Evolutionary conservation across 2,888 invertebrate genomes (phyloP), one percentile per base, ranked within the genome.

Genomic region (Abrostola triplasia): DNA sequence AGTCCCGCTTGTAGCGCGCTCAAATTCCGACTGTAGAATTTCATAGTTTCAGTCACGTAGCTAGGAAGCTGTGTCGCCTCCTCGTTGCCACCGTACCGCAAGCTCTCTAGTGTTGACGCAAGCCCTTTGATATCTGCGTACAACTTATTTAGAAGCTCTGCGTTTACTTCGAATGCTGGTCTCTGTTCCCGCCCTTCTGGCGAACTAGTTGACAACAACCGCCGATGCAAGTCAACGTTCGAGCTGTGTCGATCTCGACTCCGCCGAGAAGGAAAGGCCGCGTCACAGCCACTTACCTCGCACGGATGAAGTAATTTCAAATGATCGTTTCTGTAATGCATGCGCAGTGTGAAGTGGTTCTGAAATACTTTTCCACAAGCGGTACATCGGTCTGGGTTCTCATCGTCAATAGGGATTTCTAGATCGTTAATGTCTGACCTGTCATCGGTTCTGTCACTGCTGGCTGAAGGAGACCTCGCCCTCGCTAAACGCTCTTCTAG

Each of bases 261-360:
- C 89, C 94, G 95, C 86, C 98, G 98, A 40, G 98, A 98, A 41
- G 98, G 98, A 89, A 98, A 98, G 7, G 98, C 97, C 6, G 98
- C 98, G 88, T 98, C 98, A 90, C 98, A 98, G 1, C 98, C 98
- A 83, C 97, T 98, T 41, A 98, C 97, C 79, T 97, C 98, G 92
- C 98, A 98, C 58, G 97, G 97, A 87, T 98, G 98, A 96, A 98
- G 97, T 84, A 98, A 92, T 89, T 98, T 98, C 77, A 98, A 95
- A 90, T 98, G 98, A 57, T 98, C 98, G 90, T 97, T 98, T 92
- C 98, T 97, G 91, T 97, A 98, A 90, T 98, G 98, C 76, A 98
- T 97, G 85, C 98, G 98, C 80, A 98, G 96, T 49, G 97, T 97
- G 88, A 98, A 98, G 89, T 98, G 98, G 91, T 98, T 98, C 88